Base-by-base conservation (phyloP, 2,888 invertebrate genomes). In the Listrodromus nycthemerus region DNA sequence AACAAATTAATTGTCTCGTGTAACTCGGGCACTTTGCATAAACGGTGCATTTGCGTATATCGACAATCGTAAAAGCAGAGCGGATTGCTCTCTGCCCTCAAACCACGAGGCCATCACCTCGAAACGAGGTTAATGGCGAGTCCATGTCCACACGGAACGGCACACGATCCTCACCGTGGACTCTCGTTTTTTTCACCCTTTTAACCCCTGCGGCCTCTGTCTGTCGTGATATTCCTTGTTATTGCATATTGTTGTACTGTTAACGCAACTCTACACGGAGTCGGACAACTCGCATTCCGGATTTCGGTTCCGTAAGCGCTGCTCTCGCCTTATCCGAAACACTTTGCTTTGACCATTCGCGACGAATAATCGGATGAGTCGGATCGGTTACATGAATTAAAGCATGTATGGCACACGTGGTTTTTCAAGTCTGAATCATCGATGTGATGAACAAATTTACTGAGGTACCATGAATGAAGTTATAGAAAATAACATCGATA, bases 91-190 rank as follows among this genome's bases (percentile, higher is more conserved):
- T 84, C 88, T 89, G 90, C 88, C 87, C 90, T 87, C 85, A 74
- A 78, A 83, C 86, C 86, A 83, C 91, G 90, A 90, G 91, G 90
- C 90, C 91, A 86, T 84, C 88, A 91, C 90, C 89, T 88, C 86
- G 88, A 86, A 90, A 91, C 85, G 88, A 90, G 91, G 91, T 91
- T 91, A 91, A 91, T 90, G 88, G 89, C 73, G 37, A 55, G 55
- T 41, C 55, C 73, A 13, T 65, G 61, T 70, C 48, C n/a, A 33
- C 78, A 63, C 71, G 7, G 50, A 61, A 78, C 63, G n/a, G 48
- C 55, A 70, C 30, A 37, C 50, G 61, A 52, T 65, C 41, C 71
- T 78, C 50, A 70, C n/a, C n/a, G 58, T 70, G 55, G 50, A 41
- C 37, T 52, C 65, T 13, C 33, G 19, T 61, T 78, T 78, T 58